Conservation (phyloP, 2,888 invertebrate species). For the Drosophila ochracea region DNA sequence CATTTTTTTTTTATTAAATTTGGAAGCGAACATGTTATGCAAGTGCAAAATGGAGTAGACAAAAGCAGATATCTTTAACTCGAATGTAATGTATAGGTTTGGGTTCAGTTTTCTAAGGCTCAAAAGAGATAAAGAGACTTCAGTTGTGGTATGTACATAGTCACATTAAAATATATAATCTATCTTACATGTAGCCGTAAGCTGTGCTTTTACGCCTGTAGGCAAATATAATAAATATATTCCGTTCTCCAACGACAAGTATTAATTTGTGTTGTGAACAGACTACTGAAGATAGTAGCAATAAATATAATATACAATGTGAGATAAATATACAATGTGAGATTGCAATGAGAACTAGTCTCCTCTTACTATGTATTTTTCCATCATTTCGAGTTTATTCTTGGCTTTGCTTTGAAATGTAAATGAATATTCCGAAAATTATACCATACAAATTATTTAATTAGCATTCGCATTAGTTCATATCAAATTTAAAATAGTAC, state of each 20-base stretch:
- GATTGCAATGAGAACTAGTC: not conserved
- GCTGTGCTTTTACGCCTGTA: not conserved
- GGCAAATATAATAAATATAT: not conserved
- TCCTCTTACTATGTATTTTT: not conserved
- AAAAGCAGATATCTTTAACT: not conserved
- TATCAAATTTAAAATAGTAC: not conserved
- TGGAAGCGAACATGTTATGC: not conserved
- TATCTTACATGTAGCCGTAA: not conserved
- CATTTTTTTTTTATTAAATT: not conserved
- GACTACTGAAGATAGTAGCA: not conserved
- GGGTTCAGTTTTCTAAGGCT: not conserved
- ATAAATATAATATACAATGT: not conserved
- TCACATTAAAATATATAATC: not conserved
- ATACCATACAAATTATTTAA: not conserved
- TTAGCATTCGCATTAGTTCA: not conserved
- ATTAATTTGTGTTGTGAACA: not conserved
- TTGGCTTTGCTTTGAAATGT: not conserved
- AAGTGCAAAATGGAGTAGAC: not conserved
- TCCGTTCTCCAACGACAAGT: not conserved
- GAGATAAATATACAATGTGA: not conserved
- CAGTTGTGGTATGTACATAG: not conserved
- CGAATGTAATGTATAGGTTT: not conserved
- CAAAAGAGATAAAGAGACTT: not conserved
- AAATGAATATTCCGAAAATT: not conserved
- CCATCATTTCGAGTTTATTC: not conserved